A percentile compares a stretch with the other conserved stretches of the same genome.
Conservation (phyloP, 2,113 vertebrate genomes). For the Chloropsis hardwickii region DNA sequence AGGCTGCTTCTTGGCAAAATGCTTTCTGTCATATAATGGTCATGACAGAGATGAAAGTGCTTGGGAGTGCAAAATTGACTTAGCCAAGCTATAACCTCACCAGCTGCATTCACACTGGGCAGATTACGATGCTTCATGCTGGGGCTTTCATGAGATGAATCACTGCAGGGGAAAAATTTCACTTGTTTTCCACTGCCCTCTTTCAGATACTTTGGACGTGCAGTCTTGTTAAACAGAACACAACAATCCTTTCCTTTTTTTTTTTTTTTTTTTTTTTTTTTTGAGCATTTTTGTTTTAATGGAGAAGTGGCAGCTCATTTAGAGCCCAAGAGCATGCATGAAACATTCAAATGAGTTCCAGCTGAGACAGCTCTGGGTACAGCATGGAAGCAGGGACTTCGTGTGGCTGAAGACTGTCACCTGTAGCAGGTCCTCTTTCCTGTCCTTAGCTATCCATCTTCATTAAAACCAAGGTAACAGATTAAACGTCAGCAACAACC, state of each 20-base stretch:
- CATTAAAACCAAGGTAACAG: neutral
- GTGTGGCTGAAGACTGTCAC: neutral
- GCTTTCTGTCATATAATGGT: neutral
- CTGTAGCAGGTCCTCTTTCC: neutral
- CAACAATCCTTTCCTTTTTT: neutral
- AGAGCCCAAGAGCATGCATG: neutral
- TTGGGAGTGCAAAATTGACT: neutral
- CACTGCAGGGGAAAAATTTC: neutral
- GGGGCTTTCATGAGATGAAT: neutral
- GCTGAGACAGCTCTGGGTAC: neutral
- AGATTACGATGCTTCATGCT: accelerated
- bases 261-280: conserved; percentile 3
- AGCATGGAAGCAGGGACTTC: neutral
- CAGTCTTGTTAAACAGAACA: neutral
- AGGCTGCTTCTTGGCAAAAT: neutral
- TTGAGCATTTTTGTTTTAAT: neutral
- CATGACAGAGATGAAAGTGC: neutral
- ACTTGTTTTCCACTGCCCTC: neutral
- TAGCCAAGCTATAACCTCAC: neutral
- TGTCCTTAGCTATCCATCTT: neutral
- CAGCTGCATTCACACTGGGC: neutral
- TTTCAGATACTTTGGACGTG: neutral
- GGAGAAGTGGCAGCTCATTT: neutral
- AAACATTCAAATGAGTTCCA: neutral
- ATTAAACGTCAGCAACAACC: neutral